A percentile compares a stretch with the other conserved stretches of the same genome.
phyloP scores from a whole-genome alignment of 2,888 invertebrate genomes.

The Nephrotoma flavescens region DNA sequence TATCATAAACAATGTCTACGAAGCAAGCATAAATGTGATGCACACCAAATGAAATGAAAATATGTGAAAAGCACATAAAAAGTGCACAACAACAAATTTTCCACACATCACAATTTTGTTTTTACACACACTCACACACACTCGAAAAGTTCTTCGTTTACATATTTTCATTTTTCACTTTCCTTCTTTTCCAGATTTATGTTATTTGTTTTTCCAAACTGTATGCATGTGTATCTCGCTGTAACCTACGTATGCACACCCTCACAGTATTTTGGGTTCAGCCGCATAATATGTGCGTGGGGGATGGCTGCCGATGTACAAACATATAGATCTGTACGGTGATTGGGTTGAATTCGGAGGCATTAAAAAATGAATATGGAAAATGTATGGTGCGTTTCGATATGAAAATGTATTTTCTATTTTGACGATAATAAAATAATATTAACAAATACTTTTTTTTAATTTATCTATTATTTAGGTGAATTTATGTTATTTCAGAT shows the following conservation, averaged over 20 bases:
- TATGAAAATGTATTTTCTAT: neutral
- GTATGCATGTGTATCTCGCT: neutral
- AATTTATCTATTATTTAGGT: too few relatives aligned
- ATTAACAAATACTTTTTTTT: too few relatives aligned
- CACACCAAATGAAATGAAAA: neutral
- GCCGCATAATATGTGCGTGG: too few relatives aligned
- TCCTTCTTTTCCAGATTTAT: neutral
- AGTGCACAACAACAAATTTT: neutral
- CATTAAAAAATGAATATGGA: neutral
- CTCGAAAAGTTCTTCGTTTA: neutral
- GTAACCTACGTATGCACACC: neutral
- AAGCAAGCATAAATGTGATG: neutral
- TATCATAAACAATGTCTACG: neutral
- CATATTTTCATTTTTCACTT: neutral
- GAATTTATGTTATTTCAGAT: too few relatives aligned
- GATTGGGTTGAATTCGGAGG: neutral
- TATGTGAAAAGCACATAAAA: neutral
- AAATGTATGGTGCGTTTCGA: neutral
- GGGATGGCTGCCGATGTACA: too few relatives aligned
- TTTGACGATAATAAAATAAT: neutral
- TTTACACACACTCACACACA: neutral
- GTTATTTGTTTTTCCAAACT: neutral
- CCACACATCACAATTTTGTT: neutral
- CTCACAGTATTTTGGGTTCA: neutral
- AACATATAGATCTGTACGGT: neutral